These are phyloP conservation scores for Chiroxiphia lanceolata DNA, from an alignment of 2,797 vertebrate genomes.

Conservation along the genomic window DNA sequence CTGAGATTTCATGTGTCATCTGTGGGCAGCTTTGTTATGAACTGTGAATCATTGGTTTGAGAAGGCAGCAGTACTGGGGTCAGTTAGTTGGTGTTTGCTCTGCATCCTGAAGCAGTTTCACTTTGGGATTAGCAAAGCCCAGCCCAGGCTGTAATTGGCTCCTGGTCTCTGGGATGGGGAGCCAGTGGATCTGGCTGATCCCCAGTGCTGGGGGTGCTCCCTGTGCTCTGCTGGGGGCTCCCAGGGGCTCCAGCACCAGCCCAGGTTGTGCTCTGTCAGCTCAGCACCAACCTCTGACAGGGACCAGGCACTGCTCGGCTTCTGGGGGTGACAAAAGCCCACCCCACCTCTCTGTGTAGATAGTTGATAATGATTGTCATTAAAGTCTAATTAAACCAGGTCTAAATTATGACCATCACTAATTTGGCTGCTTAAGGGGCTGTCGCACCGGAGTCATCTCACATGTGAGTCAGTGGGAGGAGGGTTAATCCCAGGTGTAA, in stretches of 20 bases:
- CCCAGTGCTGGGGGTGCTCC: rapidly evolving
- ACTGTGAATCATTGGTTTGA: not conserved
- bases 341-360: not conserved
- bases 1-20: not conserved
- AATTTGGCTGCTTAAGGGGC: not conserved
- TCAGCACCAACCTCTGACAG: not conserved
- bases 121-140: not conserved
- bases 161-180: not conserved
- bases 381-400: not conserved
- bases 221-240: too few relatives aligned
- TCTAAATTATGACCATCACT: not conserved
- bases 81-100: rapidly evolving
- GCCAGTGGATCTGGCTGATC: not conserved
- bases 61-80: not conserved
- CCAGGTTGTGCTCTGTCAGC: not conserved
- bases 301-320: not conserved
- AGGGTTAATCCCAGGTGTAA: not conserved
- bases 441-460: not conserved
- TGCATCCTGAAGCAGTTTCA: not conserved
- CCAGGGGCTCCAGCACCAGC: not conserved
- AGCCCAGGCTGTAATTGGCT: not conserved
- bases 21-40: not conserved
- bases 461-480: not conserved
- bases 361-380: not conserved
- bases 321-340: not conserved